Evolutionary conservation across 53 echinoderm and acorn worm species (phyloP), one percentile per base, ranked within the genome.

Genomic region (Mesocentrotus franciscanus): DNA sequence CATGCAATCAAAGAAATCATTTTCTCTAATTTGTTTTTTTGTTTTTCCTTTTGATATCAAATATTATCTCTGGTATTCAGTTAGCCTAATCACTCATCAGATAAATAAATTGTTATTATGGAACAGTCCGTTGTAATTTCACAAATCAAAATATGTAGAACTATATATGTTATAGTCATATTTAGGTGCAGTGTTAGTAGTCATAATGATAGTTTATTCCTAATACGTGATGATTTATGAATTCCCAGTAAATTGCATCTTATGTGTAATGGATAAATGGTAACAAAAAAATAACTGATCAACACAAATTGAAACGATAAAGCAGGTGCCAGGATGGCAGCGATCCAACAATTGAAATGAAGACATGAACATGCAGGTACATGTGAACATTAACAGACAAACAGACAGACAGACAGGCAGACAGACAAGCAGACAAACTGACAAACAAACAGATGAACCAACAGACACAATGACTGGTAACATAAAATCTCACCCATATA

Each of bases 401-500:
- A 66, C 35, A 70, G 61, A 66, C 36, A 92, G 33, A 66, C 66
- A 42, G 3, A 92, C 66, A 92, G 42, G 24, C 4, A 15, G 55
- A 58, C 60, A 70, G 26, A 90, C 58, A 90, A 60, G 11, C 10
- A 56, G 59, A 59, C n/a, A 59, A 90, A 58, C 90, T 49, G 32
- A 84, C 84, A 84, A 14, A 85, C 55, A 35, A 9, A 91, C 64
- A 32, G 27, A 61, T 34, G 33, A 34, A 91, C 91, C 35, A 30
- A 90, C 91, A 91, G 59, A 91, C 91, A 91, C 14, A 10, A 32
- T 26, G 66, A 34, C 35, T 20, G 62, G 18, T 35, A 26, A 34
- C 91, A 35, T 10, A 33, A 14, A 36, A 36, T 91, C 91, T 91
- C 66, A 91, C 91, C 91, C 2, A 36, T 32, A 57, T 89, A 91